phyloP scores from a whole-genome alignment of 2,113 vertebrate species.

The Pavo muticus region DNA sequence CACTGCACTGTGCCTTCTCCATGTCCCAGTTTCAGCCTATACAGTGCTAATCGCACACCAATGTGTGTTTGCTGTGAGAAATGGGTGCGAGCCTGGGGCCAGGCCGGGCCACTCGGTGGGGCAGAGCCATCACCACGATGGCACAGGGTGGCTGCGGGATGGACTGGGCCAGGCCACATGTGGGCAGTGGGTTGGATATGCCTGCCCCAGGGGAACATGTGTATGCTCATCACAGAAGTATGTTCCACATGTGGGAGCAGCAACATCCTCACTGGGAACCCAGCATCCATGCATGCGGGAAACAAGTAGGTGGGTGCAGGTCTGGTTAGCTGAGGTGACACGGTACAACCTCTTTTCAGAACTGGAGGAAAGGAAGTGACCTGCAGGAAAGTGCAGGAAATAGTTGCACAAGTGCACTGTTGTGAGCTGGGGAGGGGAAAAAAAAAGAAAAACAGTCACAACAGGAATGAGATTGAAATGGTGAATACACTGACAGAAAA shows the following conservation, averaged over 20 bases:
- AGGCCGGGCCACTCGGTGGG: too few relatives aligned
- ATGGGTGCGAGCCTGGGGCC: too few relatives aligned
- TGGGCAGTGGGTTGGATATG: too few relatives aligned
- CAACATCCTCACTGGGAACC: neutral
- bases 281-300: neutral
- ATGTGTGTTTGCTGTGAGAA: too few relatives aligned
- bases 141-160: too few relatives aligned
- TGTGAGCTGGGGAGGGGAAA: neutral
- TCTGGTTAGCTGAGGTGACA: neutral
- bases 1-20: too few relatives aligned
- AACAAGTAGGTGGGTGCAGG: neutral
- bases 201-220: neutral
- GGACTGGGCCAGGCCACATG: too few relatives aligned
- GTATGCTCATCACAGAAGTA: neutral
- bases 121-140: too few relatives aligned
- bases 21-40: too few relatives aligned
- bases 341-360: conserved; percentile 19
- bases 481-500: conserved; percentile 30
- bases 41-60: too few relatives aligned
- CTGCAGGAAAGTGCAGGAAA: conserved; percentile 19
- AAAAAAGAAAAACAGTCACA: neutral
- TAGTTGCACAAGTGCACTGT: conserved; percentile 6
- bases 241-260: neutral
- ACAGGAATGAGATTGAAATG: neutral
- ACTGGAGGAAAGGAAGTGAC: conserved; percentile 47